Conservation (phyloP, 2,113 vertebrate species). For the Calyptomena viridis region DNA sequence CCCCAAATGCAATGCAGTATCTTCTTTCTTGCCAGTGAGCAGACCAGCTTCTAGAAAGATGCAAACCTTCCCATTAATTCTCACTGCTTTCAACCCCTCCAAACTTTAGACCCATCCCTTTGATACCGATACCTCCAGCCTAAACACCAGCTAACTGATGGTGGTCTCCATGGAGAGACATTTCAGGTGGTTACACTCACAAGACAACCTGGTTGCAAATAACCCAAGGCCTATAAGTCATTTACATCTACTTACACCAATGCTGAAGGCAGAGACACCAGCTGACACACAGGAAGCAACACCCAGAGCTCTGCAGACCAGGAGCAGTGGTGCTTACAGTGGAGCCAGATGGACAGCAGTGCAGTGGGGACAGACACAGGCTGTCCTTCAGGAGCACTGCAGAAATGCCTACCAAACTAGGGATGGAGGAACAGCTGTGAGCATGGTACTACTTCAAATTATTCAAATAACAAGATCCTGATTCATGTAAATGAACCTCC, state of each 20-base stretch:
- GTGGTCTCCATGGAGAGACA: neutral
- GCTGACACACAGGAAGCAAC: neutral
- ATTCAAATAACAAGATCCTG: neutral
- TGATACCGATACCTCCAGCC: neutral
- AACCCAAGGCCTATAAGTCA: neutral
- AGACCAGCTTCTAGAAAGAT: neutral
- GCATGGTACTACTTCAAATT: neutral
- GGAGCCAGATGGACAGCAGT: neutral
- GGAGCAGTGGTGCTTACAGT: neutral
- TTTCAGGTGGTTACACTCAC: neutral
- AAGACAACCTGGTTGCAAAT: neutral
- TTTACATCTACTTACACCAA: neutral
- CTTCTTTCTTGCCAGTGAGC: neutral
- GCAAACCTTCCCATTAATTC: neutral
- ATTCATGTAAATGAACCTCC: neutral
- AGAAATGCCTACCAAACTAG: neutral
- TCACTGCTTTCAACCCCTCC: neutral
- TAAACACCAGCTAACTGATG: neutral
- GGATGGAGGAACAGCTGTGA: neutral
- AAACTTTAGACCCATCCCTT: neutral
- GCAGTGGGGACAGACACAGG: neutral
- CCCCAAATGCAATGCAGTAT: neutral
- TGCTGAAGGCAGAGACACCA: neutral
- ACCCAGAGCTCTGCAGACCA: neutral
- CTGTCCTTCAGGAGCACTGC: neutral